Conservation (phyloP, 30 jellyfish, hydroid and myxozoan genomes). For the Turritopsis dohrnii region DNA sequence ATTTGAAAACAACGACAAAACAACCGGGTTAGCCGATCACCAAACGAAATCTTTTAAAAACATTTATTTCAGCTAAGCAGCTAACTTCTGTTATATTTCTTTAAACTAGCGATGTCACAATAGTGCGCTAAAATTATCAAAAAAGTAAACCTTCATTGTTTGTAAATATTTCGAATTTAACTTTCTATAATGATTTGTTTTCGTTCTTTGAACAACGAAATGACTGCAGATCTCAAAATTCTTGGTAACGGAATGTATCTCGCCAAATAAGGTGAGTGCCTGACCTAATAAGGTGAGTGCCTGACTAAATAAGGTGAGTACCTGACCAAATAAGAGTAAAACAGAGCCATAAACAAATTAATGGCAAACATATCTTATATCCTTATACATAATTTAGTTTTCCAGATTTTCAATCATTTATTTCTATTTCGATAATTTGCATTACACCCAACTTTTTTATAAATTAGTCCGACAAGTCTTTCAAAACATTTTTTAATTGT, state of each 20-base stretch:
- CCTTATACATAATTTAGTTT: background rate
- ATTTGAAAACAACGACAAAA: background rate
- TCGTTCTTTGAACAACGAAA: background rate
- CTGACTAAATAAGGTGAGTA: background rate
- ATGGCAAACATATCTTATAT: too few relatives aligned
- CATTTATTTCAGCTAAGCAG: background rate
- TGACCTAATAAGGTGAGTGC: background rate
- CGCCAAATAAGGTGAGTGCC: background rate
- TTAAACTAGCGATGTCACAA: background rate
- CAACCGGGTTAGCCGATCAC: background rate
- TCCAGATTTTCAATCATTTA: background rate
- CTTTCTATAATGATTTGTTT: background rate
- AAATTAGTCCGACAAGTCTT: too few relatives aligned
- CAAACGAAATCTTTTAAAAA: too few relatives aligned
- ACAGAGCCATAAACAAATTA: background rate
- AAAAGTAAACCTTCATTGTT: background rate
- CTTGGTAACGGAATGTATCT: background rate
- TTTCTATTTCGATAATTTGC: background rate
- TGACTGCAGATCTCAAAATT: background rate
- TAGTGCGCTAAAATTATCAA: background rate
- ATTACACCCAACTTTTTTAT: too few relatives aligned
- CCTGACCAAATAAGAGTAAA: background rate
- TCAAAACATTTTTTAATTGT: too few relatives aligned
- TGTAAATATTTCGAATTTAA: background rate
- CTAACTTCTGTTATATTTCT: background rate